Base-by-base conservation (phyloP, 2,888 invertebrate genomes). In the Poecilobothrus nobilitatus region DNA sequence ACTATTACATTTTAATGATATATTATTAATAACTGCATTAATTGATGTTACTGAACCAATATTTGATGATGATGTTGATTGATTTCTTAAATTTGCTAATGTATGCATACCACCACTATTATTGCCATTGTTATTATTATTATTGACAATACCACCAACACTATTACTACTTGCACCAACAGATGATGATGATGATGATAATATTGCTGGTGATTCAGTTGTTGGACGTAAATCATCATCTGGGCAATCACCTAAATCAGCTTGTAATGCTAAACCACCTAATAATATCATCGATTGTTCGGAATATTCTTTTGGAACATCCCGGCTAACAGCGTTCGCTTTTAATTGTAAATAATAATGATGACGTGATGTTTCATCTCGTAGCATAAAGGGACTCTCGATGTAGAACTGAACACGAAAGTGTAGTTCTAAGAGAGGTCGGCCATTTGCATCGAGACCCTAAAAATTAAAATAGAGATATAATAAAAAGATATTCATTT, bases 261-360 rank as follows among this genome's bases (percentile, higher is more conserved):
- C 95, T 84, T 97, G 97, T 74, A 97, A 85, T 69, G 96, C 94
- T 76, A 93, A 86, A 21, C 94, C 94, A 65, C 94, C 94, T 77
- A 97, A 86, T 73, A 91, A 85, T 78, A 95, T 89, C 75, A 90
- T 82, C 67, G 90, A 87, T 80, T 88, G 88, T 71, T 86, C 86
- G 63, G 80, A 77, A 74, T 81, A 80, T 67, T 81, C 82, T 68
- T 84, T 84, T 66, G 79, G 84, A 74, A 81, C 86, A 81, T 88
- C 90, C 79, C 89, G 85, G 71, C 88, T 86, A 71, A 88, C 86
- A 72, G 90, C 86, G 84, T 98, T 98, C 83, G 94, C 90, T 73
- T 94, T 91, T 79, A 98, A 84, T 84, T 98, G 97, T 76, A 94
- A 86, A 84, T 95, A 98, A 83, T 97, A 98, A 79, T 96, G 91